These are phyloP conservation scores for Peromyscus leucopus DNA, from an alignment of 2,113 vertebrate species.

Conservation along the genomic window DNA sequence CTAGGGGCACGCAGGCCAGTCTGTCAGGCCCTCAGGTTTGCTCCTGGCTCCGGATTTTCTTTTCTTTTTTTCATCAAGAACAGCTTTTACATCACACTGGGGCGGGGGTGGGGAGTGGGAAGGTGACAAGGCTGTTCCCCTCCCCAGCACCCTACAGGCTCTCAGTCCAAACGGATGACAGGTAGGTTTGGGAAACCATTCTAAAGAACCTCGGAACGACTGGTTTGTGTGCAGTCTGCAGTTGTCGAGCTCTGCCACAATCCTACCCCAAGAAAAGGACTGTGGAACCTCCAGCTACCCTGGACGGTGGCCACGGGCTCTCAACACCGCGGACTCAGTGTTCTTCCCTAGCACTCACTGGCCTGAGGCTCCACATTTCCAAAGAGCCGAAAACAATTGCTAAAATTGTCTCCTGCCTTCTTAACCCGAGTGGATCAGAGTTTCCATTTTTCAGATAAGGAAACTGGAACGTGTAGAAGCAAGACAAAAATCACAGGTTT, in stretches of 20 bases:
- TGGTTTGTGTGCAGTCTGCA: background rate
- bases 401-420: background rate
- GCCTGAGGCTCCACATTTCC: background rate
- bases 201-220: background rate
- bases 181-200: background rate
- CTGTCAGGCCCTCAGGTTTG: background rate
- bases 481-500: background rate
- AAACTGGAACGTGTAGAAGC: slow-evolving; percentile 36
- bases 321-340: background rate
- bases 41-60: background rate
- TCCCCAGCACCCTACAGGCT: background rate
- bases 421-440: background rate
- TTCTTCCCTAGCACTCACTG: background rate
- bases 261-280: background rate
- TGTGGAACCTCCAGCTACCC: background rate
- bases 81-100: background rate
- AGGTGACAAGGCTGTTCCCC: background rate
- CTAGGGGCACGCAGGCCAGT: background rate
- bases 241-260: background rate
- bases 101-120: background rate
- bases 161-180: background rate
- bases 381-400: background rate
- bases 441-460: slow-evolving; percentile 51
- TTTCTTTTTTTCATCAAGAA: slow-evolving; percentile 31
- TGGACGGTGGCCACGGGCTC: background rate